These are phyloP conservation scores for Chunga burmeisteri DNA, from an alignment of 2,113 vertebrate genomes.

Conservation along the genomic window DNA sequence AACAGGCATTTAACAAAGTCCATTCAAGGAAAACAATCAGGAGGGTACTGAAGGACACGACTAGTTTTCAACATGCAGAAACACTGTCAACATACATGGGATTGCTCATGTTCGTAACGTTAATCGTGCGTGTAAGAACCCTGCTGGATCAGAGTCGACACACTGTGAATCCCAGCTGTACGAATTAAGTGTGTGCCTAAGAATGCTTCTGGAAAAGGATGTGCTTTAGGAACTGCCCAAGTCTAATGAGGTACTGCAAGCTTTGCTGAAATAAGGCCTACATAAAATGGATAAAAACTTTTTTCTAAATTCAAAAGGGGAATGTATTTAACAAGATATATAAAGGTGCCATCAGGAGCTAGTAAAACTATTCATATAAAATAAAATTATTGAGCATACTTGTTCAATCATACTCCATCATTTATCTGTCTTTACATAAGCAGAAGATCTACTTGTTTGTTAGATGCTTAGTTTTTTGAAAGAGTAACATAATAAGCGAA, in stretches of 20 bases:
- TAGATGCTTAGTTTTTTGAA: slow-evolving; percentile 56
- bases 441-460: slow-evolving; percentile 34
- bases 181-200: rapidly evolving
- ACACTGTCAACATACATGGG: rapidly evolving
- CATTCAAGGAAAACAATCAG: neutral
- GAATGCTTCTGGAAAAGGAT: neutral
- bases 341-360: neutral
- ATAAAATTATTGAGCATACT: slow-evolving; percentile 7
- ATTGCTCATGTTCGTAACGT: rapidly evolving
- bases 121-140: rapidly evolving
- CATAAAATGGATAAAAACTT: neutral
- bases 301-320: neutral
- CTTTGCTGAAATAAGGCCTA: neutral
- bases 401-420: slow-evolving; percentile 8
- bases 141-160: neutral
- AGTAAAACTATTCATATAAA: slow-evolving; percentile 10
- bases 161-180: neutral
- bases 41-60: neutral
- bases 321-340: neutral
- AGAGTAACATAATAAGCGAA: slow-evolving; percentile 57
- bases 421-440: slow-evolving; percentile 37
- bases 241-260: neutral
- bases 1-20: neutral
- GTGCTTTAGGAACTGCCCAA: neutral
- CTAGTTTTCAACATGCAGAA: rapidly evolving